Conservation (phyloP, 2,113 vertebrate genomes). For the Leptocoma aspasia region DNA sequence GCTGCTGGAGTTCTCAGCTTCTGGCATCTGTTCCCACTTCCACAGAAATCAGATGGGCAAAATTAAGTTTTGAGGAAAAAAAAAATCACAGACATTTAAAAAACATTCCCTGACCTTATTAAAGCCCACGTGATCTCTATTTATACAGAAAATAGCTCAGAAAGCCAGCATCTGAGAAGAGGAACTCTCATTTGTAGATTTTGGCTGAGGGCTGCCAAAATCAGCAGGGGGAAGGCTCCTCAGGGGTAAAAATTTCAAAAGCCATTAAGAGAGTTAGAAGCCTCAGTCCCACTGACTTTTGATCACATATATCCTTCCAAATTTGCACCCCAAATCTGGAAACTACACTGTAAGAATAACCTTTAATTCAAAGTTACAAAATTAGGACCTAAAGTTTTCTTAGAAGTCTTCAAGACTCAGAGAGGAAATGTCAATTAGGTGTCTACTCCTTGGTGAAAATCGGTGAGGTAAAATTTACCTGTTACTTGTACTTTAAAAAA, state of each 20-base stretch:
- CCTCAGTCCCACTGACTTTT: constrained; percentile 33
- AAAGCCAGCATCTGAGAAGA: constrained; percentile 57
- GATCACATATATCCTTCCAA: constrained; percentile 1
- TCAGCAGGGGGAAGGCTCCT: constrained; percentile 55
- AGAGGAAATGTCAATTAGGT: constrained; percentile 38
- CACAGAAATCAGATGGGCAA: constrained; percentile 66
- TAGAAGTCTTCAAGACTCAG: not conserved
- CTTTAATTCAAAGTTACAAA: not conserved
- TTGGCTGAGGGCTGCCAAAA: constrained; percentile 57
- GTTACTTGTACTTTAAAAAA: not conserved
- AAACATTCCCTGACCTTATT: constrained; percentile 69
- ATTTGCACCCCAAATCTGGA: constrained; percentile 30
- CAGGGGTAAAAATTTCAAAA: constrained; percentile 52
- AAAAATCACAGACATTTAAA: constrained; percentile 59
- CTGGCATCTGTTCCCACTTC: constrained; percentile 67
- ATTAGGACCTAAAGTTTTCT: constrained; percentile 6
- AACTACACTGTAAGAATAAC: not conserved
- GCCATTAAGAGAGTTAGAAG: constrained; percentile 39
- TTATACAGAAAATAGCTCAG: constrained; percentile 63
- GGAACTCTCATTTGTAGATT: constrained; percentile 60
- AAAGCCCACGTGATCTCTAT: constrained; percentile 62
- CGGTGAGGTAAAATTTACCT: constrained; percentile 9
- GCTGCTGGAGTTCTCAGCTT: constrained; percentile 55
- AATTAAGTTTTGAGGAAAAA: constrained; percentile 51
- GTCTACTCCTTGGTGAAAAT: constrained; percentile 7